phyloP scores from a whole-genome alignment of 53 echinoderm and acorn worm species.

The Glandiceps talaboti region DNA sequence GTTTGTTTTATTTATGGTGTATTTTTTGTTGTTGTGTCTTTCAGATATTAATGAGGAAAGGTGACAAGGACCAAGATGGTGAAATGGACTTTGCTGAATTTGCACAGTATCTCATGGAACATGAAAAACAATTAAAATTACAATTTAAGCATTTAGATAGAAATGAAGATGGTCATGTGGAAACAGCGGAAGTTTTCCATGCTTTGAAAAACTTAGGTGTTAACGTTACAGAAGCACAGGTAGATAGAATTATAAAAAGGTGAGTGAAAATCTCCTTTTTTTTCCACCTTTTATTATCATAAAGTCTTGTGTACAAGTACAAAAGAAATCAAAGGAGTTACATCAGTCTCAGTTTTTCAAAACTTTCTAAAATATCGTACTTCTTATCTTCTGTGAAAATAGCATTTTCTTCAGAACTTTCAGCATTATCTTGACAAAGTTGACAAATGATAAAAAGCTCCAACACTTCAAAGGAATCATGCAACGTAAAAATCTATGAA shows the following conservation, averaged over 20 bases:
- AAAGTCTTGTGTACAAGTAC: no score
- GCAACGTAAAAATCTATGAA: no score
- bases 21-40: background rate
- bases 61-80: constrained; percentile 89
- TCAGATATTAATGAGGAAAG: constrained; percentile 91
- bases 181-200: constrained; percentile 69
- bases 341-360: no score
- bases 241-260: constrained; percentile 90
- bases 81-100: constrained; percentile 97
- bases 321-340: no score
- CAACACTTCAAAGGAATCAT: no score
- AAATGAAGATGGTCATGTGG: constrained; percentile 81
- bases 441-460: no score
- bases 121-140: constrained; percentile 84
- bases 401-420: constrained; percentile 1
- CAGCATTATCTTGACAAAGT: no score
- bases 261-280: no score
- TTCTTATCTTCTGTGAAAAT: background rate
- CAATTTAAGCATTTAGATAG: constrained; percentile 87
- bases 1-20: no score
- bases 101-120: constrained; percentile 85
- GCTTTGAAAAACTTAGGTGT: constrained; percentile 82
- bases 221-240: constrained; percentile 72
- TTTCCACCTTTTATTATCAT: no score
- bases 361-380: no score